Percentiles rank a stretch among this genome's conserved stretches.
Evolutionary conservation across 2,797 vertebrate species (phyloP).

Genomic region (Channa striata): DNA sequence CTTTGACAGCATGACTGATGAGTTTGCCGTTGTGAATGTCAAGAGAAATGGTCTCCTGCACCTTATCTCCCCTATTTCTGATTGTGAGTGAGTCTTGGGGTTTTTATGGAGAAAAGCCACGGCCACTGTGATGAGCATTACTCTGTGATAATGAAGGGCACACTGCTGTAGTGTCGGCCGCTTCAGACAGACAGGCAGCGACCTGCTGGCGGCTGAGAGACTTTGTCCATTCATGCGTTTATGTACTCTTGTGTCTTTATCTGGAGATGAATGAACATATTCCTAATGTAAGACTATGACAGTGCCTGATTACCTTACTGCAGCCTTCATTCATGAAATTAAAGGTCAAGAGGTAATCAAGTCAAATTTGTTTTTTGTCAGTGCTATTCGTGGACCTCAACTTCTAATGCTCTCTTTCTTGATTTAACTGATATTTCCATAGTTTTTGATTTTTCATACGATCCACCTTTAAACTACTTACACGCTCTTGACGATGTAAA

Average conservation of each 20-base stretch:
- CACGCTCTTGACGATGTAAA: constrained; percentile 52
- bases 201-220: constrained; percentile 47
- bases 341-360: constrained; percentile 80
- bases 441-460: constrained; percentile 70
- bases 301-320: constrained; percentile 64
- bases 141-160: constrained; percentile 85
- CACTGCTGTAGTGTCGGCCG: constrained; percentile 74
- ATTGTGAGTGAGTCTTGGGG: constrained; percentile 83
- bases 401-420: constrained; percentile 29
- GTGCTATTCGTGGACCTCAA: constrained; percentile 50
- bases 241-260: constrained; percentile 76
- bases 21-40: constrained; percentile 86
- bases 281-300: constrained; percentile 78
- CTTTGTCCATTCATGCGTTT: constrained; percentile 69
- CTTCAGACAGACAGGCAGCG: constrained; percentile 56
- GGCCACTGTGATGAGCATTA: constrained; percentile 83
- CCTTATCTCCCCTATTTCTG: constrained; percentile 84
- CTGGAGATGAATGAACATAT: constrained; percentile 74
- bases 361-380: constrained; percentile 72
- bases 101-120: constrained; percentile 81
- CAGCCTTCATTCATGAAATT: constrained; percentile 62
- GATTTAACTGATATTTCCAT: constrained; percentile 50
- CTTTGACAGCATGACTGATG: constrained; percentile 90
- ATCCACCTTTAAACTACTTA: constrained; percentile 61
- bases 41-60: constrained; percentile 86